These are phyloP conservation scores for Sceloporus tristichus DNA, from an alignment of 2,113 vertebrate species.

Conservation along the genomic window DNA sequence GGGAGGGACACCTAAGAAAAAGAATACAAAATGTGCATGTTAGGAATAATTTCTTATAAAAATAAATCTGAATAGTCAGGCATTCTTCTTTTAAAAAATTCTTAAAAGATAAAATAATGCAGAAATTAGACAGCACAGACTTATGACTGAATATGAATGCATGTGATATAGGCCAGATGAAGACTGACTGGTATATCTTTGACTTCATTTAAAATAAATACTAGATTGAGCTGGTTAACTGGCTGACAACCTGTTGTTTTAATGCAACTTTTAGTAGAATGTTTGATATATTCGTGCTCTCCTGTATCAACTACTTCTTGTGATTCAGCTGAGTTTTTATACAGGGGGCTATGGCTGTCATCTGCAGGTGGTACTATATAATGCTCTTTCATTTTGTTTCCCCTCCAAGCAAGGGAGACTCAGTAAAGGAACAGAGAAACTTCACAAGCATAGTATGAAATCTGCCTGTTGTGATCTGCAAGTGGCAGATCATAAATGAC, in stretches of 20 bases:
- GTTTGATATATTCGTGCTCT: not conserved
- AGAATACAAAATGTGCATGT: too few species aligned
- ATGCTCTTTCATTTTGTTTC: not conserved
- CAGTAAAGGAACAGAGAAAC: constrained; percentile 20
- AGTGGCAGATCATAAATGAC: constrained; percentile 9
- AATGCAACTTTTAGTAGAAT: not conserved
- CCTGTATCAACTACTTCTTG: not conserved
- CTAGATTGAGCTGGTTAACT: not conserved
- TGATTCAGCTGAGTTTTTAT: not conserved
- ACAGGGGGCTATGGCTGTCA: not conserved
- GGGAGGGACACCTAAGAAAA: too few species aligned
- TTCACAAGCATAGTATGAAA: not conserved
- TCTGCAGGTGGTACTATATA: not conserved
- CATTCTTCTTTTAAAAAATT: too few species aligned
- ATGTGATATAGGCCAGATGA: too few species aligned
- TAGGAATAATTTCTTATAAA: too few species aligned
- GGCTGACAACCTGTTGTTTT: not conserved
- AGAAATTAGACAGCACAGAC: too few species aligned
- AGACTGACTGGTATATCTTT: too few species aligned
- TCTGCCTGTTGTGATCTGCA: constrained; percentile 5
- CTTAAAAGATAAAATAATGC: too few species aligned
- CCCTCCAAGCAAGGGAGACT: not conserved
- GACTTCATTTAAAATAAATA: not conserved
- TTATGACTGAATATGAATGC: too few species aligned
- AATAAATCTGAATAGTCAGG: too few species aligned